Evolutionary conservation across 1,140 invertebrate species (phyloP).

Genomic region (Pachypeltis micranthus): DNA sequence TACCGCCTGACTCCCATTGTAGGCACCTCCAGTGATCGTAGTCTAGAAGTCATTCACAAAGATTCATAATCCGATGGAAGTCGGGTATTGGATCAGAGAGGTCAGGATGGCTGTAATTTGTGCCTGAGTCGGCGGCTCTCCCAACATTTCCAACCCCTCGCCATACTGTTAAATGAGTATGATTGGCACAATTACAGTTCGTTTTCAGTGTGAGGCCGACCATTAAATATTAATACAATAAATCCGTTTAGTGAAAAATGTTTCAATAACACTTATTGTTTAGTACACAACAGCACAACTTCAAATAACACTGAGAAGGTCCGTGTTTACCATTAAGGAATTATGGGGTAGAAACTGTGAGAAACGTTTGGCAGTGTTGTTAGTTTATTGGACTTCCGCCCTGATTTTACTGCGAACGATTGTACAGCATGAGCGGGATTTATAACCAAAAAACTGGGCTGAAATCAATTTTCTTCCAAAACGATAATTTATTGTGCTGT

Average conservation of each 20-base stretch:
- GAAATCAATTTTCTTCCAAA: neutral
- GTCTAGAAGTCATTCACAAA: no score
- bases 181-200: neutral
- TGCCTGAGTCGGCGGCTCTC: no score
- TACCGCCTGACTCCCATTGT: no score
- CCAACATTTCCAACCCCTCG: neutral
- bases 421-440: neutral
- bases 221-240: neutral
- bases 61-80: no score
- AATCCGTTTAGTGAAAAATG: neutral
- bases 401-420: neutral
- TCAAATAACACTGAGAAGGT: neutral
- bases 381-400: neutral
- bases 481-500: neutral
- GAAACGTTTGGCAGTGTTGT: no score
- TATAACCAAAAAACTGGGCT: neutral
- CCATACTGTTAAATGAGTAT: neutral
- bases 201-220: neutral
- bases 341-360: no score
- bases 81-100: no score
- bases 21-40: no score
- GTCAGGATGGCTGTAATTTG: no score
- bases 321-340: no score
- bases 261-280: neutral
- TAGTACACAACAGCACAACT: neutral